Evolutionary conservation across 2,888 invertebrate genomes (phyloP), one percentile per base, ranked within the genome.

Genomic region (Selenia dentaria): DNA sequence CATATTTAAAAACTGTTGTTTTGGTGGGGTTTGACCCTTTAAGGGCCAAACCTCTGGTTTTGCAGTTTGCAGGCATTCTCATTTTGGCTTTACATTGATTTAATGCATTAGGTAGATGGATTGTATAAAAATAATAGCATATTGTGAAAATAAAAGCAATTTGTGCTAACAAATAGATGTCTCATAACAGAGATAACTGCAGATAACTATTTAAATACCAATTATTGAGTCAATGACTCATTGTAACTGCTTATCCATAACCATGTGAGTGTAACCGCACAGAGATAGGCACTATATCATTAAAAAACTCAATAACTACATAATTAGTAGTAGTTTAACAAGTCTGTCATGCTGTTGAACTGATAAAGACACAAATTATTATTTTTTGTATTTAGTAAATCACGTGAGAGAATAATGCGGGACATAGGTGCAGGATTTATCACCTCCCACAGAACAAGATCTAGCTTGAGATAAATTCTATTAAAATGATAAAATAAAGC

Each of bases 1-100:
- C 83, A 54, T 84, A 83, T 61, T 67, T 83, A 76, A 87, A 84
- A 80, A 82, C 79, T 52, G 76, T 84, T 70, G 75, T 83, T 72
- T 84, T n/a, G n/a, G n/a, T n/a, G n/a, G n/a, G n/a, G n/a, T n/a
- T n/a, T n/a, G n/a, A n/a, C n/a, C n/a, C n/a, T n/a, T n/a, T 56
- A 69, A 54, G 39, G 39, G 60, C 57, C 14, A 29, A 25, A 48
- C 46, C 50, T 46, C 53, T 46, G 46, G 52, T 44, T 32, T 47
- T 27, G 28, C 53, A 51, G 46, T 32, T 47, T 24, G 31, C 53
- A 51, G 46, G 41, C 51, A 52, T 51, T 43, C 38, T 46, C 36
- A 10, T 50, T 48, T 34, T 50, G 50, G 66, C 62, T 65, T 50
- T 63, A 36, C 24, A 56, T 57, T 64, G 53, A 61, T 60, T 61